Evolutionary conservation across 2,888 invertebrate species (phyloP).

Genomic region (Thelaira solivaga): DNA sequence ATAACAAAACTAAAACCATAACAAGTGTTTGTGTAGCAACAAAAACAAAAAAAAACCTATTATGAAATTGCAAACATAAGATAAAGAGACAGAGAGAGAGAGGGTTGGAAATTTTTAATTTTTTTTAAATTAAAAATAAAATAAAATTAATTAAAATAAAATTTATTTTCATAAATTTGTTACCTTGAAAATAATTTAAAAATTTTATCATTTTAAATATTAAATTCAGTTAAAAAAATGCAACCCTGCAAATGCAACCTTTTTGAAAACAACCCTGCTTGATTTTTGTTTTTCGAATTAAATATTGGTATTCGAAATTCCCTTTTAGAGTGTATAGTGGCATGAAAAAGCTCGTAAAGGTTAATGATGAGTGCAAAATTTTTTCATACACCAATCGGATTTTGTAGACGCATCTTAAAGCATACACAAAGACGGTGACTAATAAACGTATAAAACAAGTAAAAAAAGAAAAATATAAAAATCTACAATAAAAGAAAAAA

Average conservation of each 20-base stretch:
- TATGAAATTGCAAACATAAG: background rate
- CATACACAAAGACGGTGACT: constrained; percentile 59
- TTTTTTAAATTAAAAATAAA: too few relatives aligned
- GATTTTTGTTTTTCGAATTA: constrained; percentile 47
- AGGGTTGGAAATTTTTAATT: too few relatives aligned
- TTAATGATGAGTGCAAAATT: constrained; percentile 65
- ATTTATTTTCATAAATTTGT: too few relatives aligned
- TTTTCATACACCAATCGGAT: constrained; percentile 66
- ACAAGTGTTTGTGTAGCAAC: constrained; percentile 49
- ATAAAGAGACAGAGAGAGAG: too few relatives aligned
- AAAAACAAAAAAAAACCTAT: constrained; percentile 24
- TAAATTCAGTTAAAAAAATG: too few relatives aligned
- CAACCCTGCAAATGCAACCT: background rate
- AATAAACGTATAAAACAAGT: constrained; percentile 24
- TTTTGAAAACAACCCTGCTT: constrained; percentile 2
- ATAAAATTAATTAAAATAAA: too few relatives aligned
- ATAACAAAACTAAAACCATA: constrained; percentile 23
- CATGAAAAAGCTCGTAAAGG: constrained; percentile 63
- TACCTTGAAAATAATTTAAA: too few relatives aligned
- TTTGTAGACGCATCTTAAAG: constrained; percentile 64
- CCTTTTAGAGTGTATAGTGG: constrained; percentile 39
- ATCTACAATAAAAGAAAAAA: too few relatives aligned
- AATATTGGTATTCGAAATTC: constrained; percentile 63
- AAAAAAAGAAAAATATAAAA: too few relatives aligned
- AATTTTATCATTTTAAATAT: too few relatives aligned